phyloP scores from a whole-genome alignment of 2,888 invertebrate genomes.

The Phania funesta region DNA sequence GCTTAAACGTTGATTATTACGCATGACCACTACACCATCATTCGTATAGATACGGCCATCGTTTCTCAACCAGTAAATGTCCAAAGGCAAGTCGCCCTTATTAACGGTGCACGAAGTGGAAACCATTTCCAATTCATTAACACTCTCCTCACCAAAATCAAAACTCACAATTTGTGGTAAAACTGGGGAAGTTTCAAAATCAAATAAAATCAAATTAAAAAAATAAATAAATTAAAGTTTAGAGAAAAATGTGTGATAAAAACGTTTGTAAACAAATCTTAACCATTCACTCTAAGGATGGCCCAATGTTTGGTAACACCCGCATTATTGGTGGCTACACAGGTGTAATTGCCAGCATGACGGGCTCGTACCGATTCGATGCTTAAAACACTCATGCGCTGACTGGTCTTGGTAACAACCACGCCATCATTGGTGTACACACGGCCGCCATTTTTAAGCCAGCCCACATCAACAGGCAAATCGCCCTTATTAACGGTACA shows the following conservation, averaged over 20 bases:
- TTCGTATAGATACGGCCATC: constrained; percentile 81
- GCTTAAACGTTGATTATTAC: constrained; percentile 84
- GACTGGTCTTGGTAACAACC: constrained; percentile 82
- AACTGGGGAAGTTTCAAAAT: constrained; percentile 80
- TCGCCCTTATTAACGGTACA: constrained; percentile 90
- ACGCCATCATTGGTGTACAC: constrained; percentile 82
- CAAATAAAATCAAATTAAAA: constrained; percentile 31
- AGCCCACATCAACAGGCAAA: constrained; percentile 87
- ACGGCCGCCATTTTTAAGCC: constrained; percentile 83
- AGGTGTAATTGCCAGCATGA: constrained; percentile 85
- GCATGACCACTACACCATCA: constrained; percentile 82
- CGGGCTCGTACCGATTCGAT: constrained; percentile 84
- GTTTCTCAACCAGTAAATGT: constrained; percentile 86
- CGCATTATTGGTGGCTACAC: constrained; percentile 83
- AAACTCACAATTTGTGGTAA: constrained; percentile 87
- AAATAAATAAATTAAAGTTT: not conserved
- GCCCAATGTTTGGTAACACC: constrained; percentile 83
- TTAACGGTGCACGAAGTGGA: constrained; percentile 86
- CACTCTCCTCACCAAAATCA: constrained; percentile 85
- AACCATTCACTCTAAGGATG: constrained; percentile 83
- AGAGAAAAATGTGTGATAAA: not conserved
- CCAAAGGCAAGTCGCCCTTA: constrained; percentile 89
- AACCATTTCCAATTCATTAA: constrained; percentile 86
- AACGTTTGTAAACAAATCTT: constrained; percentile 12
- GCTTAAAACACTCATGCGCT: constrained; percentile 84